Percentiles rank a stretch among this genome's conserved stretches.
These are phyloP conservation scores for Listronotus oregonensis DNA, from an alignment of 1,140 invertebrate species.

Conservation along the genomic window DNA sequence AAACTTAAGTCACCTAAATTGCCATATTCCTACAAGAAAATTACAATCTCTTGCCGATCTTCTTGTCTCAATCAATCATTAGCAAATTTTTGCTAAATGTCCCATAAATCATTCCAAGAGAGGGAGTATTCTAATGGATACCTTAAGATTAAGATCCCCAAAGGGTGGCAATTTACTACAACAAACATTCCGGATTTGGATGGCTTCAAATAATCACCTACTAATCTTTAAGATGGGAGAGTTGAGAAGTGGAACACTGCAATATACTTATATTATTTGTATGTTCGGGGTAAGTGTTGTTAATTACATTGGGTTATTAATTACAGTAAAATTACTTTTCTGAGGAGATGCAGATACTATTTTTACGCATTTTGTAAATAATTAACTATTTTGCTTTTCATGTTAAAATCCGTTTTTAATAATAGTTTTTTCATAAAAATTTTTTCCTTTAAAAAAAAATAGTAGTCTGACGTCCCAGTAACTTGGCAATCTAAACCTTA, in stretches of 20 bases:
- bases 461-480: too few species aligned
- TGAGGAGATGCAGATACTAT: too few species aligned
- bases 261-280: too few species aligned
- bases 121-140: constrained; percentile 14
- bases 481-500: too few species aligned
- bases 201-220: constrained; percentile 35
- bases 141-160: constrained; percentile 30
- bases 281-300: too few species aligned
- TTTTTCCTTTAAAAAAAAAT: too few species aligned
- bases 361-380: too few species aligned
- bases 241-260: constrained; percentile 16
- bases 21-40: not conserved
- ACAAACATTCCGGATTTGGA: constrained; percentile 26
- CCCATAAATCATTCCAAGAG: constrained; percentile 23
- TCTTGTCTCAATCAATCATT: constrained; percentile 20
- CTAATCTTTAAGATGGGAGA: constrained; percentile 26
- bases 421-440: too few species aligned
- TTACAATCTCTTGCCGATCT: not conserved
- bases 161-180: constrained; percentile 40
- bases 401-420: too few species aligned
- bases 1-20: not conserved
- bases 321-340: too few species aligned
- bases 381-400: too few species aligned
- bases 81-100: constrained; percentile 12
- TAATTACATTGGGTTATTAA: too few species aligned